These are phyloP conservation scores for Melanargia galathea DNA, from an alignment of 2,888 invertebrate genomes.

Conservation along the genomic window DNA sequence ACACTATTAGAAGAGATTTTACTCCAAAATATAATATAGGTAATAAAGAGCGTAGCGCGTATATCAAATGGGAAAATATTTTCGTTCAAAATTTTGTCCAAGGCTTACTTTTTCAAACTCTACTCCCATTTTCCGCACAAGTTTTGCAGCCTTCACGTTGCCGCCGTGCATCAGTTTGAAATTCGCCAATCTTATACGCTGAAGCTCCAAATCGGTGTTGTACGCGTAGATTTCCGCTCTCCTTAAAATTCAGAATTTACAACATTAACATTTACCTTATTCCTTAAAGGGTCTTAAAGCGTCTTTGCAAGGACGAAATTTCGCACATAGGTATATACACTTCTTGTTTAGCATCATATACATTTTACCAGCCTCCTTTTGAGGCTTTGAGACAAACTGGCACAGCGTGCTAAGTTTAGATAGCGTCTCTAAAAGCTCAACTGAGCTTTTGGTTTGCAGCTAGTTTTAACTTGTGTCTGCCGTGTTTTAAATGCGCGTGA, in stretches of 20 bases:
- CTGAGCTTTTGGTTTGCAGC: background rate
- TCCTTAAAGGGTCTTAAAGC: no score
- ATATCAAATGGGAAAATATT: no score
- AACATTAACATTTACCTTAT: background rate
- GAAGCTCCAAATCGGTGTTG: slow-evolving; percentile 67
- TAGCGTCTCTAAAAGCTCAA: background rate
- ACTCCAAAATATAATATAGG: no score
- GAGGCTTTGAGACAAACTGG: no score
- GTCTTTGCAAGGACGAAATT: no score
- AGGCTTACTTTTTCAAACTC: slow-evolving; percentile 70
- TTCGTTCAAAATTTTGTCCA: background rate
- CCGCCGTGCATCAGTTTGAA: slow-evolving; percentile 68
- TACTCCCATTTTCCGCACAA: slow-evolving; percentile 68
- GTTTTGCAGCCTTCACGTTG: slow-evolving; percentile 52
- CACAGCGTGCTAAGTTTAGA: no score
- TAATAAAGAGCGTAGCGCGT: no score
- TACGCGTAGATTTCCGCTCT: slow-evolving; percentile 71
- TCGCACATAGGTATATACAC: no score
- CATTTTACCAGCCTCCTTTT: no score
- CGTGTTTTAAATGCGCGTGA: background rate
- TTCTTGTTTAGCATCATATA: no score
- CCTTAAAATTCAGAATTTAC: slow-evolving; percentile 45
- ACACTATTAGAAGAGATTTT: no score
- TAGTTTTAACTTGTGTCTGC: background rate
- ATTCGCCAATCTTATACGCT: slow-evolving; percentile 67